These are phyloP conservation scores for Corydoras sp. DNA, from an alignment of 2,113 vertebrate genomes.

Conservation along the genomic window DNA sequence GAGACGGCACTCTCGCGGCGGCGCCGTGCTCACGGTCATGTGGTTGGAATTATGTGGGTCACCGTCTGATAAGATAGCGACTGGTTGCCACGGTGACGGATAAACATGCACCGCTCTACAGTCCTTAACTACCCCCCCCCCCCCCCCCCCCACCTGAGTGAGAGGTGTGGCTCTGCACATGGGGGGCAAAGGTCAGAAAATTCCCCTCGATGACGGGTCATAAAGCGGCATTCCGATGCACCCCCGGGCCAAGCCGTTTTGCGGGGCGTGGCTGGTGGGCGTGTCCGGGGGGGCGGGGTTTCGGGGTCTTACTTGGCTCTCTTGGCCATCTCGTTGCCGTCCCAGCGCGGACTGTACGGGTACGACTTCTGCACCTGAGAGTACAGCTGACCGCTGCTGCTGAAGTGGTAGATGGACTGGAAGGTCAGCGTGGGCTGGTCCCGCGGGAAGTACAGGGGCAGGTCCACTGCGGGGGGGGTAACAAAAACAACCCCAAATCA, in stretches of 20 bases:
- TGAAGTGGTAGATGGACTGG: conserved; percentile 97
- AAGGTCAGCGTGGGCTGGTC: conserved; percentile 96
- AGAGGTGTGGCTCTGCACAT: conserved; percentile 21
- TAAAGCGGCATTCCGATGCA: no score
- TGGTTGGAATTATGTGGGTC: background rate
- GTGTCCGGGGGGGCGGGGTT: background rate
- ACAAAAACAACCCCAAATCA: conserved; percentile 20
- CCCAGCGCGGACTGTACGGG: conserved; percentile 97
- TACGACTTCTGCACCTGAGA: conserved; percentile 97
- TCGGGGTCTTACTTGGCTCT: conserved; percentile 87
- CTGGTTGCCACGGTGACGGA: conserved; percentile 12
- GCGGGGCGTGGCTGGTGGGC: no score
- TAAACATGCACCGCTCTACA: background rate
- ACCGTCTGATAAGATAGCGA: conserved; percentile 28
- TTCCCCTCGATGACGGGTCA: no score
- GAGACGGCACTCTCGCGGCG: no score
- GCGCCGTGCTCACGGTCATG: no score
- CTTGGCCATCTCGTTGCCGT: conserved; percentile 99
- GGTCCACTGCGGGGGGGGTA: conserved; percentile 76
- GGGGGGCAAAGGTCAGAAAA: no score
- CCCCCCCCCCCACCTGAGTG: no score
- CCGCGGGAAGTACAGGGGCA: conserved; percentile 92
- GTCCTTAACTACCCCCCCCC: conserved; percentile 19
- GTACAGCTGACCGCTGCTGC: conserved; percentile 92
- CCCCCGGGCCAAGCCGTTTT: no score